Conservation (phyloP, 1,140 invertebrate species). For the Danaus melanippus region DNA sequence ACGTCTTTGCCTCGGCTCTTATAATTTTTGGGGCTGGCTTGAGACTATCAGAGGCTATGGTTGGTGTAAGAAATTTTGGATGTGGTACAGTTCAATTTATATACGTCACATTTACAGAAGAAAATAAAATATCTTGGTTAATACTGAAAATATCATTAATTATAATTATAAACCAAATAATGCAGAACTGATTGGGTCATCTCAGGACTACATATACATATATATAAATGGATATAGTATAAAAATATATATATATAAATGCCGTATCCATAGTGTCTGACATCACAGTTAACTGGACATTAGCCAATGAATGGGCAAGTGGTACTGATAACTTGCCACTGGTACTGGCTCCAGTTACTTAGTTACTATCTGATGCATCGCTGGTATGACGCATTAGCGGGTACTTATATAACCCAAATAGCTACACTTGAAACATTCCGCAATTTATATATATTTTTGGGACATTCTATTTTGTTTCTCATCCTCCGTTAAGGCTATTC, state of each 20-base stretch:
- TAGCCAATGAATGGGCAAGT: conserved; percentile 25
- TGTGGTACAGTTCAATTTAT: conserved; percentile 2
- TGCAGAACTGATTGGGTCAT: too few species aligned
- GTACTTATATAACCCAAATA: conserved; percentile 6
- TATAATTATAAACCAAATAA: too few species aligned
- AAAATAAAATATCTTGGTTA: too few species aligned
- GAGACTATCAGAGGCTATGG: conserved; percentile 13
- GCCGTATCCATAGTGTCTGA: conserved; percentile 14
- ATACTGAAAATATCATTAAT: too few species aligned
- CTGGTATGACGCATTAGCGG: conserved; percentile 9
- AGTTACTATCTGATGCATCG: conserved; percentile 6
- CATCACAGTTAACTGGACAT: conserved; percentile 17
- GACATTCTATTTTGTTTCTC: too few species aligned
- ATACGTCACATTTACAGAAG: too few species aligned
- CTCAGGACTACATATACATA: too few species aligned
- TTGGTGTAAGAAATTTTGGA: conserved; percentile 8
- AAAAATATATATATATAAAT: not conserved
- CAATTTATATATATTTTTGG: too few species aligned
- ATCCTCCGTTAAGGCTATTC: too few species aligned
- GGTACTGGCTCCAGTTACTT: too few species aligned
- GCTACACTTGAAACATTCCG: not conserved
- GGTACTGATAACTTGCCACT: too few species aligned
- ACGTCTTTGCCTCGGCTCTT: conserved; percentile 25
- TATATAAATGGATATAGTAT: too few species aligned
- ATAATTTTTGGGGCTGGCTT: conserved; percentile 25